Base-by-base conservation (phyloP, 2,113 vertebrate genomes). In the Pipa parva region DNA sequence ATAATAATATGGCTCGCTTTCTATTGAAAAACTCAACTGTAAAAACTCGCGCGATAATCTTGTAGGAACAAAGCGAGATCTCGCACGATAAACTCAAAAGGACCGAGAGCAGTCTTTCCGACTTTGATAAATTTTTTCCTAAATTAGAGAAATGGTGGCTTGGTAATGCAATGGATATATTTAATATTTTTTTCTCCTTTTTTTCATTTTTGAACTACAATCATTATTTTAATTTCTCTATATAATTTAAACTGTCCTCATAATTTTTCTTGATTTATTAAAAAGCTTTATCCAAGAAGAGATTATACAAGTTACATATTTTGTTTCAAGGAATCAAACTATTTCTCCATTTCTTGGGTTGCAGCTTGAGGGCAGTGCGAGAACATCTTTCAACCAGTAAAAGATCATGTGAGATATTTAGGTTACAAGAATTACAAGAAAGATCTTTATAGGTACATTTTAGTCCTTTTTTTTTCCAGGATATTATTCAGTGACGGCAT, bases 281-380 rank as follows among this genome's bases (percentile, higher is more conserved):
- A 56, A 65, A 56, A 31, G 15, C 25, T 56, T 56, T 45, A 45
- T 56, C 37, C 56, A 46, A 24, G 17, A 12, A 42, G 39, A 42
- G 39, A 17, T 42, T 42, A 18, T 13, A 42, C 18, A 49, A 49
- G 21, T 22, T 24, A 18, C 18, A 17, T 46, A 49, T 49, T 49
- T 49, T 49, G 6, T 49, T 49, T 7, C 1, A 22, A 49, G 22
- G 21, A 49, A 21, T 49, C 46, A 49, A 17, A 46, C n/a, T 46
- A 8, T 21, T 6, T 13, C 31, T 28, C 29, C 31, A 45, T 65
- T 56, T 52, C 63, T 56, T 4, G 5, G n/a, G 10, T 46, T 60
- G 57, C 65, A 69, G 65, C 65, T 69, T 56, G 65, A 69, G 65
- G 65, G 66, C 58, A 70, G 58, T 61, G 27, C 58, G 31, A 61